phyloP scores from a whole-genome alignment of 2,797 vertebrate species.

The Eulemur coronatus region DNA sequence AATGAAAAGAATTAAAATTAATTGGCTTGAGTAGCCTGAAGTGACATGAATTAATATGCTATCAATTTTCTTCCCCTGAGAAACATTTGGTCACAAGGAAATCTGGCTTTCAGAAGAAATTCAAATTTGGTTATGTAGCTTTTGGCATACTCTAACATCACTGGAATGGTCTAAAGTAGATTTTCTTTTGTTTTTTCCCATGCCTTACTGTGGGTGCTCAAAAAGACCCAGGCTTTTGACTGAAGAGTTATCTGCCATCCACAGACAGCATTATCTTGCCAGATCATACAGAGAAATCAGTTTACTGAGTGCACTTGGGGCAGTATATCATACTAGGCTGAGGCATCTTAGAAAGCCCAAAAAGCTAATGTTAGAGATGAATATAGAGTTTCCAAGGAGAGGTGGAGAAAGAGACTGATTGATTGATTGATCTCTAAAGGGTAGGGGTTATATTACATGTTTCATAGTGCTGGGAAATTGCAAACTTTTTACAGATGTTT shows the following conservation, averaged over 20 bases:
- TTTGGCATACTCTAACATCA: slow-evolving; percentile 49
- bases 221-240: background rate
- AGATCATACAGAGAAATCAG: background rate
- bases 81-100: slow-evolving; percentile 68
- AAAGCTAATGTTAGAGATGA: background rate
- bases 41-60: slow-evolving; percentile 54
- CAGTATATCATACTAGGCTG: background rate
- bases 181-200: slow-evolving; percentile 60
- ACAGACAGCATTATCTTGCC: background rate
- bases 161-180: slow-evolving; percentile 45
- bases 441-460: background rate
- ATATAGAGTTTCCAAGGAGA: background rate
- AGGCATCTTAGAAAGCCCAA: background rate
- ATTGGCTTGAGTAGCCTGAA: slow-evolving; percentile 14
- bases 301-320: background rate
- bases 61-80: slow-evolving; percentile 63
- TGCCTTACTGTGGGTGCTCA: slow-evolving; percentile 24
- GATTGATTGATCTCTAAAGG: background rate
- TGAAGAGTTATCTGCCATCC: background rate
- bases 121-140: slow-evolving; percentile 51
- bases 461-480: background rate
- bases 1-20: slow-evolving; percentile 63
- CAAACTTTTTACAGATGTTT: slow-evolving; percentile 8
- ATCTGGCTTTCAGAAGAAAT: slow-evolving; percentile 66
- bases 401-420: background rate